These are phyloP conservation scores for Laspeyria flexula DNA, from an alignment of 2,888 invertebrate species.

Conservation along the genomic window DNA sequence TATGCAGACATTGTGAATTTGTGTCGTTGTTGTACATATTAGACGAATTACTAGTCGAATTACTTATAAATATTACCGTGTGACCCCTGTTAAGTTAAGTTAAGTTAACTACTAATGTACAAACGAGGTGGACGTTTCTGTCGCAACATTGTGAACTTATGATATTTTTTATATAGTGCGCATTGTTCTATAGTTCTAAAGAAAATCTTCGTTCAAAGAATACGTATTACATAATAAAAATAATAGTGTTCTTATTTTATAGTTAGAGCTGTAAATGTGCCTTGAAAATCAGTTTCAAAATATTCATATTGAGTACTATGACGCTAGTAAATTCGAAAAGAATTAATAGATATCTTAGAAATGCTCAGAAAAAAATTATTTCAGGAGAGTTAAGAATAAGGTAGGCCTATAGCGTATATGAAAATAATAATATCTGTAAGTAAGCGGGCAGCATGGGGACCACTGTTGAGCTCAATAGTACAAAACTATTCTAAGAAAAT, in stretches of 20 bases:
- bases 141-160: constrained; percentile 19
- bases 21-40: constrained; percentile 76
- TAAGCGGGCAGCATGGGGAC: constrained; percentile 56
- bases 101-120: constrained; percentile 8
- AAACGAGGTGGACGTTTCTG: constrained; percentile 26
- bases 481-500: constrained; percentile 45
- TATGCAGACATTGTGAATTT: constrained; percentile 49
- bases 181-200: constrained; percentile 18
- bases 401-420: constrained; percentile 15
- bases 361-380: constrained; percentile 33
- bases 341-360: constrained; percentile 21
- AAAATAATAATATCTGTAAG: constrained; percentile 35
- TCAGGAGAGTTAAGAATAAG: constrained; percentile 13
- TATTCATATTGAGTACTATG: constrained; percentile 22
- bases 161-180: constrained; percentile 24
- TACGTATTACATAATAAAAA: constrained; percentile 9
- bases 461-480: constrained; percentile 54
- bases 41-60: constrained; percentile 75
- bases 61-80: constrained; percentile 48
- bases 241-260: constrained; percentile 21
- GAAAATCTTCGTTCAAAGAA: constrained; percentile 15
- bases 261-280: constrained; percentile 47
- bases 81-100: constrained; percentile 37
- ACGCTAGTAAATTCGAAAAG: constrained; percentile 33
- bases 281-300: constrained; percentile 29